Percentiles rank a stretch among this genome's conserved stretches.
These are phyloP conservation scores for Etheostoma cragini DNA, from an alignment of 2,113 vertebrate species.

Conservation along the genomic window DNA sequence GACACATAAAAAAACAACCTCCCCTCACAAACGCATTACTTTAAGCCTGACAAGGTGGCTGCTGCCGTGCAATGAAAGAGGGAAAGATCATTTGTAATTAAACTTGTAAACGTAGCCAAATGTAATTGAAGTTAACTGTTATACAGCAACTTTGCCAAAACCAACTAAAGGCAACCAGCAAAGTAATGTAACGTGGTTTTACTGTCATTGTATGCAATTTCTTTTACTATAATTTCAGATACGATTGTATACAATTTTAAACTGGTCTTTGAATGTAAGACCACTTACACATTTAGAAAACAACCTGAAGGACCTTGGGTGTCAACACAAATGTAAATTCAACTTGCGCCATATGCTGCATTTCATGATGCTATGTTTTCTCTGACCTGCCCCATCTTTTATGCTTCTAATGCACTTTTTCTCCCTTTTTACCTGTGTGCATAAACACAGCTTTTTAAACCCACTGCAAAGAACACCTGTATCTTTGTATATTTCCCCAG, in stretches of 20 bases:
- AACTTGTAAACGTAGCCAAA: not conserved
- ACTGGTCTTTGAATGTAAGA: not conserved
- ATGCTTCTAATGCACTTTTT: not conserved
- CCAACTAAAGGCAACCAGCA: not conserved
- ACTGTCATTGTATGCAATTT: not conserved
- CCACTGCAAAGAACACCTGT: not conserved
- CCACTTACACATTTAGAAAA: not conserved
- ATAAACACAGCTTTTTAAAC: not conserved
- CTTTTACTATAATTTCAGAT: not conserved
- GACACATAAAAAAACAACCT: too few species aligned
- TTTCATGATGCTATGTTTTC: not conserved
- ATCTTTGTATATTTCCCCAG: conserved; percentile 20
- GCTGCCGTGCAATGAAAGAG: too few species aligned
- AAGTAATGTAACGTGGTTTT: not conserved
- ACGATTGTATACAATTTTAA: not conserved
- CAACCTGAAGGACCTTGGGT: not conserved
- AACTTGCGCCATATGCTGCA: not conserved
- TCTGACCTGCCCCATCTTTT: not conserved
- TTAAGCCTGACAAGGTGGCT: too few species aligned
- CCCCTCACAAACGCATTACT: too few species aligned
- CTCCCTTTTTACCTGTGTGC: not conserved
- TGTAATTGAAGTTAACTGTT: not conserved
- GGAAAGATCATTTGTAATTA: not conserved
- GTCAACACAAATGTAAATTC: not conserved
- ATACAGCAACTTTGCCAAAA: not conserved